Evolutionary conservation across 2,797 vertebrate genomes (phyloP).

Genomic region (Rhinella marina): DNA sequence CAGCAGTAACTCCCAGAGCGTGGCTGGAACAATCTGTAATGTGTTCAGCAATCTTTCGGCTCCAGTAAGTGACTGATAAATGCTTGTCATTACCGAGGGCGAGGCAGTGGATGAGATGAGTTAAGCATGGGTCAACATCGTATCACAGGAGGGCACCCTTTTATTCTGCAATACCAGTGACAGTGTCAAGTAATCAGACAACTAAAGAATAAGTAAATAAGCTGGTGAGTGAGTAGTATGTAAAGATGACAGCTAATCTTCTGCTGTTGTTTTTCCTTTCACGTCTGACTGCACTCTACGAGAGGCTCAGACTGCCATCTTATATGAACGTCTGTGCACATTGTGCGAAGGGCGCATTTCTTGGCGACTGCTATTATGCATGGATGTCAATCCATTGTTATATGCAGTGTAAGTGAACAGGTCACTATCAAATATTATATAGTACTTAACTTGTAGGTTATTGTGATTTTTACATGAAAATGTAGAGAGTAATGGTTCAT

Average conservation of each 20-base stretch:
- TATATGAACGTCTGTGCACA: constrained; percentile 1
- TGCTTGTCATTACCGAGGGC: constrained; percentile 55
- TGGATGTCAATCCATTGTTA: background rate
- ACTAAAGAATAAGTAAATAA: constrained; percentile 55
- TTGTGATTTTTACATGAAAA: background rate
- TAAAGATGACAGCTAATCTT: constrained; percentile 58
- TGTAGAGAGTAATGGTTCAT: background rate
- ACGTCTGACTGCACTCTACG: constrained; percentile 23
- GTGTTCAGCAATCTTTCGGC: constrained; percentile 58
- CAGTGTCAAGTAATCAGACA: constrained; percentile 56
- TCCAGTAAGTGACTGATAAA: constrained; percentile 63
- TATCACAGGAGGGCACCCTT: constrained; percentile 55
- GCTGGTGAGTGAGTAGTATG: constrained; percentile 49
- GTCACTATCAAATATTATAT: background rate
- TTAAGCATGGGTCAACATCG: constrained; percentile 56
- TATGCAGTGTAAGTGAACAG: background rate
- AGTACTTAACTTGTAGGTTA: background rate
- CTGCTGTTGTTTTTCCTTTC: constrained; percentile 53
- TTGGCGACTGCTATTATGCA: background rate
- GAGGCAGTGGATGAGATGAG: constrained; percentile 59
- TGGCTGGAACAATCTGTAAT: constrained; percentile 54
- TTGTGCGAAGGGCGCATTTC: background rate
- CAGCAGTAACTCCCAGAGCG: constrained; percentile 51
- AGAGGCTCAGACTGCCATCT: constrained; percentile 26
- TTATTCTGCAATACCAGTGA: constrained; percentile 30